Evolutionary conservation across 1,140 invertebrate species (phyloP).

Genomic region (Calosoma granatense): DNA sequence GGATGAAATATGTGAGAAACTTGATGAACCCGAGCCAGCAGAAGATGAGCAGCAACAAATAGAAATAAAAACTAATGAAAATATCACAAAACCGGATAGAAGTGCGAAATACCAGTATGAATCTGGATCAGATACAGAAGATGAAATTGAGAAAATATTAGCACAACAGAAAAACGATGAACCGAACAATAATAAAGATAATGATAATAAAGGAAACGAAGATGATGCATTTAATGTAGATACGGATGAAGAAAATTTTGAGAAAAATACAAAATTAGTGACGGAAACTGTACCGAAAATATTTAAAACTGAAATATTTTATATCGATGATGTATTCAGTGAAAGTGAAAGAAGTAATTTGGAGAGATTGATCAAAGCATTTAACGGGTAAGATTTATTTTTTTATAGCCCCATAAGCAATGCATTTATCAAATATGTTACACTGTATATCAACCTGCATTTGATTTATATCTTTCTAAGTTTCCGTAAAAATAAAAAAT

Average conservation of each 20-base stretch:
- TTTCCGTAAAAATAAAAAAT: too few relatives aligned
- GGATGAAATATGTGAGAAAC: slow-evolving; percentile 38
- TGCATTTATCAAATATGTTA: background rate
- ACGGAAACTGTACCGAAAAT: background rate
- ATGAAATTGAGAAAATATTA: slow-evolving; percentile 40
- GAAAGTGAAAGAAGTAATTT: slow-evolving; percentile 17
- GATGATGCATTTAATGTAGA: slow-evolving; percentile 15
- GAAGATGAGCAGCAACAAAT: slow-evolving; percentile 11
- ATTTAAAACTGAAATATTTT: slow-evolving; percentile 7
- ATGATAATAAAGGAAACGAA: background rate
- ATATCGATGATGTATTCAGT: slow-evolving; percentile 20
- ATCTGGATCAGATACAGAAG: slow-evolving; percentile 39
- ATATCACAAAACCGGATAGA: background rate
- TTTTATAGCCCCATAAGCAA: background rate
- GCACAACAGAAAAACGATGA: slow-evolving; percentile 20
- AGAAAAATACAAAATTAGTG: background rate
- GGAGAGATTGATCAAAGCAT: slow-evolving; percentile 26
- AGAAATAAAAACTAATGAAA: background rate
- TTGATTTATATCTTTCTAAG: too few relatives aligned
- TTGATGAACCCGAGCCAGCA: slow-evolving; percentile 16
- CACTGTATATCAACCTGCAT: background rate
- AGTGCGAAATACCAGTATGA: slow-evolving; percentile 14
- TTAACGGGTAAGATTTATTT: slow-evolving; percentile 25
- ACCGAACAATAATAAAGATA: too few relatives aligned
- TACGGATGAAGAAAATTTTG: slow-evolving; percentile 16